phyloP scores from a whole-genome alignment of 2,888 invertebrate genomes.

The Eulithis testata region DNA sequence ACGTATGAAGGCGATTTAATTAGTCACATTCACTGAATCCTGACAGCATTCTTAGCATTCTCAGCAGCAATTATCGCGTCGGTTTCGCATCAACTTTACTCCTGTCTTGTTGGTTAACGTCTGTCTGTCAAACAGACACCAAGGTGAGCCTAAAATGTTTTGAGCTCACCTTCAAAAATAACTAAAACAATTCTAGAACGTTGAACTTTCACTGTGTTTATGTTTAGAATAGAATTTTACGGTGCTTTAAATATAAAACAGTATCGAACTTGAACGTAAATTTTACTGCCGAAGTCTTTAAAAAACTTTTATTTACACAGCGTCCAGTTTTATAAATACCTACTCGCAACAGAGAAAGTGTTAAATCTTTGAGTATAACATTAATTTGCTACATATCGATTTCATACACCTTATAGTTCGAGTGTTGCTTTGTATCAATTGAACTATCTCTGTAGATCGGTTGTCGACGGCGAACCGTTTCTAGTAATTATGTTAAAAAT shows the following conservation, averaged over 20 bases:
- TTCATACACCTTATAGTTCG: too few relatives aligned
- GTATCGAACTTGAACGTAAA: slow-evolving; percentile 1
- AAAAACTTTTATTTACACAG: slow-evolving; percentile 5
- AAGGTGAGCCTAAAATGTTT: slow-evolving; percentile 12
- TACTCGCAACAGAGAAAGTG: too few relatives aligned
- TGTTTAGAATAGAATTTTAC: slow-evolving; percentile 5
- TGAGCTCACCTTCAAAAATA: slow-evolving; percentile 15
- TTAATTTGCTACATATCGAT: too few relatives aligned
- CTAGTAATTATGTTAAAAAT: too few relatives aligned
- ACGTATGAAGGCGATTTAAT: background rate
- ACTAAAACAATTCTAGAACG: slow-evolving; percentile 12
- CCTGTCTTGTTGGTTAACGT: slow-evolving; percentile 7
- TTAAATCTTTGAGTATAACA: too few relatives aligned
- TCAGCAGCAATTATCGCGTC: background rate
- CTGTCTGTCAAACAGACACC: slow-evolving; percentile 6
- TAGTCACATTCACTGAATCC: background rate
- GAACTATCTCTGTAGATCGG: too few relatives aligned
- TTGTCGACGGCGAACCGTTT: too few relatives aligned
- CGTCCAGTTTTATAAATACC: background rate
- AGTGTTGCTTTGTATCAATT: too few relatives aligned
- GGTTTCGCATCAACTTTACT: slow-evolving; percentile 2
- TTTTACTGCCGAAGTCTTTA: background rate
- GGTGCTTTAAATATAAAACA: slow-evolving; percentile 9
- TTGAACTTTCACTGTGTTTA: slow-evolving; percentile 9
- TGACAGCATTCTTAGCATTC: background rate